Base-by-base conservation (phyloP, 64 coral and sea anemone genomes). In the Montipora cactus region DNA sequence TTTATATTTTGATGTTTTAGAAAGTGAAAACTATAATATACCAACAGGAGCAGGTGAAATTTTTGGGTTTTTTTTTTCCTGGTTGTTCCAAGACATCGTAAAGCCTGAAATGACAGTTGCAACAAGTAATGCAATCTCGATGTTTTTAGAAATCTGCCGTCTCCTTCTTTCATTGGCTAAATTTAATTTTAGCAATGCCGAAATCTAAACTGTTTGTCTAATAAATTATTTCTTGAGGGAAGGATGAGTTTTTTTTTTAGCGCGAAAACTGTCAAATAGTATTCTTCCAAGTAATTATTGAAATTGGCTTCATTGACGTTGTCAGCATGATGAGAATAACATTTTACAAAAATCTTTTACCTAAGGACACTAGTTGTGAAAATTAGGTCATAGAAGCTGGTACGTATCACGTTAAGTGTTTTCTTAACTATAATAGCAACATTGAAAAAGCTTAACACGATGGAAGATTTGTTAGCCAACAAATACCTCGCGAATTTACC, bases 331-430 rank as follows among this genome's bases (percentile, higher is more conserved):
- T 47, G 19, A 21, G n/a, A 51, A 78, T 78, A 47, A 86, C 46
- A 86, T 49, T 37, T 37, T 71, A 72, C 19, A 71, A 22, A 59
- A 13, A 16, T 50, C 44, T 23, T 72, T 72, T 46, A 71, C 45
- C 62, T 23, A 7, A 45, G 5, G 13, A 59, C 22, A 46, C 37
- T 73, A 71, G 37, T 71, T 9, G 47, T 50, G 44, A 1, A 71
- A 51, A 72, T 71, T 86, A 46, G 4, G 82, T 49, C 7, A 86
- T 19, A 21, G 23, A 86, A 72, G 62, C 62, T 86, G 44, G 47
- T 49, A 45, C 19, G 67, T 86, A 86, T 49, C 51, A 20, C 82
- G 71, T 86, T 86, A 86, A 86, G 50, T 71, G 49, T 86, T 86
- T 23, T 72, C 66, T 22, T 10, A 50, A 86, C 37, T 37, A 86